Conservation (phyloP, 2,113 vertebrate species). For the Amblyopsis rosae region DNA sequence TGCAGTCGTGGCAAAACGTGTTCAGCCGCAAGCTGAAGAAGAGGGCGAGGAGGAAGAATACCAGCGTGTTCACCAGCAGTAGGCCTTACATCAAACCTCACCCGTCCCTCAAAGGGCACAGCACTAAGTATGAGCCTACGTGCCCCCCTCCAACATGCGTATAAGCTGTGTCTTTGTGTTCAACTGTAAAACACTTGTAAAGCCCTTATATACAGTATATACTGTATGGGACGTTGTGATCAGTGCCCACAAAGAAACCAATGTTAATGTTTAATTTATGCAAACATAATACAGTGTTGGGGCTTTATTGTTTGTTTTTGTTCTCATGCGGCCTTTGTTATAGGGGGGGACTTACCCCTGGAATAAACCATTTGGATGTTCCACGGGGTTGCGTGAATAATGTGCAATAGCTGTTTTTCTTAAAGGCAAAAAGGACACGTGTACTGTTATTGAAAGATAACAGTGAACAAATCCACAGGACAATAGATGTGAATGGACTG, state of each 20-base stretch:
- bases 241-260: conserved; percentile 32
- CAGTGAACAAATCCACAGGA: conserved; percentile 82
- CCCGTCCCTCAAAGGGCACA: conserved; percentile 84
- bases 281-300: conserved; percentile 54
- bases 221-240: neutral
- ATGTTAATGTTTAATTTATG: conserved; percentile 72
- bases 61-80: conserved; percentile 83
- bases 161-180: conserved; percentile 66
- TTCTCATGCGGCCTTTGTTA: conserved; percentile 53
- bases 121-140: conserved; percentile 85
- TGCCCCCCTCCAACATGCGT: conserved; percentile 88
- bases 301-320: conserved; percentile 33
- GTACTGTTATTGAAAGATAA: conserved; percentile 80
- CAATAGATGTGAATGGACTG: conserved; percentile 83
- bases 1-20: conserved; percentile 95
- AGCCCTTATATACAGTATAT: conserved; percentile 37
- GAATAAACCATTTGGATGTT: conserved; percentile 67
- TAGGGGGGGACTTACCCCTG: conserved; percentile 29
- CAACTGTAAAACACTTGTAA: conserved; percentile 43
- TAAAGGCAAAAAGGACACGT: conserved; percentile 82
- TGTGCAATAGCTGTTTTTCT: conserved; percentile 88
- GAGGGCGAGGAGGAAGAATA: conserved; percentile 86
- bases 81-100: conserved; percentile 92
- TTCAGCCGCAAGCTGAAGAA: conserved; percentile 88
- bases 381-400: conserved; percentile 75